Conservation (phyloP, 2,113 vertebrate genomes). For the Uropsilus gracilis region DNA sequence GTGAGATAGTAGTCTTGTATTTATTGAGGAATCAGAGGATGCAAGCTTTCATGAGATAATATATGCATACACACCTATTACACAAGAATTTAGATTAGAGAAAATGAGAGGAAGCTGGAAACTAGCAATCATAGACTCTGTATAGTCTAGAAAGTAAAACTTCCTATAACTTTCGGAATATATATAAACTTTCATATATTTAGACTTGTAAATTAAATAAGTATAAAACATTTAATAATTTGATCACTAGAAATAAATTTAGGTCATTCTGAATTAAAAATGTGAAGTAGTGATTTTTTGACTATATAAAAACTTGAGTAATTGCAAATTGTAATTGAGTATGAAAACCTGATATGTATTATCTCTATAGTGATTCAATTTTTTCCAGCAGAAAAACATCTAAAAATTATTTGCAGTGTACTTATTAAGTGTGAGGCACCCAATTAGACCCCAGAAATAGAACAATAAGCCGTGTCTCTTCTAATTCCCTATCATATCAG, state of each 20-base stretch:
- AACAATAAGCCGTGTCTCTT: not conserved
- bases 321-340: not conserved
- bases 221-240: not conserved
- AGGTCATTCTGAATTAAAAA: not conserved
- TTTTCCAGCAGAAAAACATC: not conserved
- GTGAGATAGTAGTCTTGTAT: not conserved
- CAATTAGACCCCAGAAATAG: not conserved
- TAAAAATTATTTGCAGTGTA: not conserved
- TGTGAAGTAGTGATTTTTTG: not conserved
- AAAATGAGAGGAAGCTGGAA: not conserved
- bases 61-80: not conserved
- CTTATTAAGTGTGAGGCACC: not conserved
- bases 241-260: not conserved
- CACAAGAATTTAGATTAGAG: not conserved
- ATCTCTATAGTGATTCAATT: not conserved
- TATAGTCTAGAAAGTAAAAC: not conserved
- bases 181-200: not conserved
- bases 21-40: not conserved
- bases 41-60: not conserved
- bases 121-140: not conserved
- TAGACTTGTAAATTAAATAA: not conserved
- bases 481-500: not conserved
- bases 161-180: not conserved
- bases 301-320: not conserved
- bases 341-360: not conserved